A percentile compares a stretch with the other conserved stretches of the same genome.
Evolutionary conservation across 2,797 vertebrate genomes (phyloP).

Genomic region (Chaetophractus vellerosus): DNA sequence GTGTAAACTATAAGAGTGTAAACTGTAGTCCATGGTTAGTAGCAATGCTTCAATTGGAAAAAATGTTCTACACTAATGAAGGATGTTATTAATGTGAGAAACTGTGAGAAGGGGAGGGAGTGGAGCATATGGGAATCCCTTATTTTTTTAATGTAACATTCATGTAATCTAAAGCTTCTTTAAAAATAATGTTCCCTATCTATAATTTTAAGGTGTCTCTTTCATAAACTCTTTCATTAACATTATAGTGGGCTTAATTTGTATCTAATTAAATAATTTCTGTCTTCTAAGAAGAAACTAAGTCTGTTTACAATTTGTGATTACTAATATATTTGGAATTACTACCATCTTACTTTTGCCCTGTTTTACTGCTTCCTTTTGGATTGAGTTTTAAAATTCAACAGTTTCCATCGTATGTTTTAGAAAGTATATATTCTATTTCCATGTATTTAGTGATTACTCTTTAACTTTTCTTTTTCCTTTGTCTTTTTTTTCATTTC

Average conservation of each 20-base stretch:
- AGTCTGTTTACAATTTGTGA: slow-evolving; percentile 14
- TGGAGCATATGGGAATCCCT: too few relatives aligned
- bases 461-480: neutral
- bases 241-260: slow-evolving; percentile 47
- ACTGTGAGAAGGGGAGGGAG: too few relatives aligned
- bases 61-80: too few relatives aligned
- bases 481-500: slow-evolving; percentile 2
- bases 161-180: too few relatives aligned
- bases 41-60: too few relatives aligned
- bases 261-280: slow-evolving; percentile 31
- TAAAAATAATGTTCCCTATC: neutral
- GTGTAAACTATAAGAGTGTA: too few relatives aligned
- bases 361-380: neutral
- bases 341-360: neutral
- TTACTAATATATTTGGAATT: slow-evolving; percentile 50
- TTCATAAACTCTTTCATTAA: slow-evolving; percentile 63
- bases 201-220: slow-evolving; percentile 24
- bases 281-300: slow-evolving; percentile 37
- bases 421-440: neutral
- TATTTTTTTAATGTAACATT: too few relatives aligned
- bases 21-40: too few relatives aligned
- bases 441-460: slow-evolving; percentile 6
- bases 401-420: slow-evolving; percentile 5
- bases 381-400: slow-evolving; percentile 38
- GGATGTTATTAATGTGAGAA: too few relatives aligned